Conservation (phyloP, 2,888 invertebrate genomes). For the Petrophora chlorosata region DNA sequence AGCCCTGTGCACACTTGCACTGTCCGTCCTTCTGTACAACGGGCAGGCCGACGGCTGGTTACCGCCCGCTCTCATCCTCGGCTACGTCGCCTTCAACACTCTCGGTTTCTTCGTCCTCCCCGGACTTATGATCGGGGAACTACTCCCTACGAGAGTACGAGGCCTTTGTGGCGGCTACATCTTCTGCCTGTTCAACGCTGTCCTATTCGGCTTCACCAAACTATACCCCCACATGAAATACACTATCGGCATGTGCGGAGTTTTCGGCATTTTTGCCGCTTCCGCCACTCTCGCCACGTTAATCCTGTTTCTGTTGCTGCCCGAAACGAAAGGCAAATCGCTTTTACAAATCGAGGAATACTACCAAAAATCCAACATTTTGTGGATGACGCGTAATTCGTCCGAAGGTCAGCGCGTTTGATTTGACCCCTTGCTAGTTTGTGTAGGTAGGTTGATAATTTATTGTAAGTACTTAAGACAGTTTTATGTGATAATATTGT, state of each 20-base stretch:
- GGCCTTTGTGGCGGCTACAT: conserved; percentile 89
- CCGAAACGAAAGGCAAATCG: conserved; percentile 89
- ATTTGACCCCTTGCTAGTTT: conserved; percentile 3
- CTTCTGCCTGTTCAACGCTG: conserved; percentile 88
- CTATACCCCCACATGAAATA: conserved; percentile 86
- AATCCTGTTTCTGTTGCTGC: conserved; percentile 87
- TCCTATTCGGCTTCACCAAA: conserved; percentile 88
- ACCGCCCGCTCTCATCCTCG: conserved; percentile 76
- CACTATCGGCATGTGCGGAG: conserved; percentile 85
- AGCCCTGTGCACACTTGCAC: conserved; percentile 84
- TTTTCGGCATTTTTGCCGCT: conserved; percentile 88
- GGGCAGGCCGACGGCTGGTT: conserved; percentile 55
- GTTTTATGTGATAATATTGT: conserved; percentile 28
- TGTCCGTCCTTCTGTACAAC: conserved; percentile 68
- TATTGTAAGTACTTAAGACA: conserved; percentile 23
- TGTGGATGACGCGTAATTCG: conserved; percentile 84
- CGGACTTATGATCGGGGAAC: conserved; percentile 89
- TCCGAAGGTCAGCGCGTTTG: conserved; percentile 58
- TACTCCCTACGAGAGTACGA: conserved; percentile 88
- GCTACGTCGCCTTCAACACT: conserved; percentile 90
- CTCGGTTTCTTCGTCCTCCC: conserved; percentile 89
- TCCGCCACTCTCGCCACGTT: conserved; percentile 85
- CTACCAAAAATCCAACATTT: conserved; percentile 86
- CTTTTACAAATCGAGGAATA: conserved; percentile 91
- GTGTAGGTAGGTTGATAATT: conserved; percentile 6